Percentiles rank a stretch among this genome's conserved stretches.
Evolutionary conservation across 2,888 invertebrate species (phyloP).

Genomic region (Catocala nupta): DNA sequence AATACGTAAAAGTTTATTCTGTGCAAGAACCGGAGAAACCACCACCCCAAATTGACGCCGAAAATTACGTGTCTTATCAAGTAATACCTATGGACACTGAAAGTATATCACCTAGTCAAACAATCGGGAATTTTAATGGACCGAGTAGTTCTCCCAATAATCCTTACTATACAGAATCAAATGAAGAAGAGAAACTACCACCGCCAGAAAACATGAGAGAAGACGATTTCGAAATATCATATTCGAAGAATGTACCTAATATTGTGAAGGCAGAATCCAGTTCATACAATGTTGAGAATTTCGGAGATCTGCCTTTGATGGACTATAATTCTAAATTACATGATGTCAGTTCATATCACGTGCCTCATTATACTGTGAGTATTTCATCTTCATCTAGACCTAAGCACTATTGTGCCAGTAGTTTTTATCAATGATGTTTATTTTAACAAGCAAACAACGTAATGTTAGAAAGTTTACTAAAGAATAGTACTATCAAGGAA

Average conservation of each 20-base stretch:
- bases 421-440: too few relatives aligned
- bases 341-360: constrained; percentile 77
- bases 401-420: background rate
- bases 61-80: background rate
- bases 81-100: background rate
- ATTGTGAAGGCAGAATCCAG: constrained; percentile 60
- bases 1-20: background rate
- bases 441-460: too few relatives aligned
- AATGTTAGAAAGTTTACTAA: too few relatives aligned
- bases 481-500: too few relatives aligned
- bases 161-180: constrained; percentile 26
- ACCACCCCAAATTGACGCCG: background rate
- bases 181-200: constrained; percentile 68
- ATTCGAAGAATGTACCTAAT: constrained; percentile 70
- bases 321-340: constrained; percentile 74
- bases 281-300: constrained; percentile 72
- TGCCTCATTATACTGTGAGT: constrained; percentile 84
- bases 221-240: constrained; percentile 66
- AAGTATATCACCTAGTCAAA: constrained; percentile 3
- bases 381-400: constrained; percentile 18
- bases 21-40: background rate
- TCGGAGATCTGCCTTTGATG: constrained; percentile 78
- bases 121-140: background rate
- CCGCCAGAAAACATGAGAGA: constrained; percentile 71
- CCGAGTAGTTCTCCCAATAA: constrained; percentile 4